Conservation (phyloP, 2,797 vertebrate species). For the Acipenser transmontanus region DNA sequence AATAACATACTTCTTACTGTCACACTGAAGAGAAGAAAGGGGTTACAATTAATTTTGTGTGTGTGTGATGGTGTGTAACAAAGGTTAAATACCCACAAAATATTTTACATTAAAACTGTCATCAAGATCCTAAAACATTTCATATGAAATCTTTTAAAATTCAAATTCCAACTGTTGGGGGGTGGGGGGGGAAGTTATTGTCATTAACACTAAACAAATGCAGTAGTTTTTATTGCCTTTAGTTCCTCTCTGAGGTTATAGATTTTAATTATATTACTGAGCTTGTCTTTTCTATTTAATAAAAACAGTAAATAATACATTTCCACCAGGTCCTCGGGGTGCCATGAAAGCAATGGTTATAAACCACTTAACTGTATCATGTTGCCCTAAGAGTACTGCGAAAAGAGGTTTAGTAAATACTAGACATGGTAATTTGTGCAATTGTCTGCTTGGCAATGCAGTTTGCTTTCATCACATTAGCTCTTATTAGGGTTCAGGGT, state of each 20-base stretch:
- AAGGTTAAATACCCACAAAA: not conserved
- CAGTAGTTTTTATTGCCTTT: conserved; percentile 22
- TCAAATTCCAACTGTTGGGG: conserved; percentile 7
- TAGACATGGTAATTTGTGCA: no score
- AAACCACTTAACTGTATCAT: conserved; percentile 40
- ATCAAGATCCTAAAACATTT: not conserved
- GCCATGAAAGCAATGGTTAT: conserved; percentile 33
- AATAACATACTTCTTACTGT: no score
- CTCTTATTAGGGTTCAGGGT: no score
- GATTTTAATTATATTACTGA: conserved; percentile 39
- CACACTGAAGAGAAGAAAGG: no score
- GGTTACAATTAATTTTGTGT: no score
- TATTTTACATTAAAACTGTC: not conserved
- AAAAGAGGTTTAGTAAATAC: no score
- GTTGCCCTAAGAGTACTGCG: conserved; percentile 40
- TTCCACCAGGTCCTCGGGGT: conserved; percentile 33
- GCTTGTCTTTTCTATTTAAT: conserved; percentile 43
- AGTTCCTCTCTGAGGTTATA: conserved; percentile 32
- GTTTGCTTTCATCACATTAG: no score
- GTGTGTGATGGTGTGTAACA: not conserved
- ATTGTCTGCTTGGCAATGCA: no score
- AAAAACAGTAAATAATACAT: conserved; percentile 42
- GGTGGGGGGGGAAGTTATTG: conserved; percentile 13
- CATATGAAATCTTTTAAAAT: not conserved
- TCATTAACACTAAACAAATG: conserved; percentile 25